Evolutionary conservation across 2,888 invertebrate species (phyloP), one percentile per base, ranked within the genome.

Genomic region (Nymphalis polychloros): DNA sequence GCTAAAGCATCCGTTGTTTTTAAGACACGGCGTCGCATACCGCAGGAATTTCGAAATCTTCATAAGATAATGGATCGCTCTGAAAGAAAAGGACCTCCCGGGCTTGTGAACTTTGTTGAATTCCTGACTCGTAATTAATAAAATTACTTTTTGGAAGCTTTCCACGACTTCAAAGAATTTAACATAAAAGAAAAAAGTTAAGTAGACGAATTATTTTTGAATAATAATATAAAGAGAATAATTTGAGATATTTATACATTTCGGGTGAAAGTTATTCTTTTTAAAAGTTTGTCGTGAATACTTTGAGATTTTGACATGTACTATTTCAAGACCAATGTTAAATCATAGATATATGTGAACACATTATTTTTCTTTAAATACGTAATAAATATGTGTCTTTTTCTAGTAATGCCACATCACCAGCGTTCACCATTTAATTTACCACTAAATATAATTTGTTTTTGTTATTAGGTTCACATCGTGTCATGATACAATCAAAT

Each of bases 61-160:
- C 90, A 89, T 91, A 90, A 92, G 92, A 92, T 92, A 92, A 92
- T 92, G 90, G 91, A 90, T 92, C 88, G 89, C 86, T 87, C 82
- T 81, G 84, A 86, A 90, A 90, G 89, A 91, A 90, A 92, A 88
- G 90, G 87, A 90, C 88, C 89, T 87, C 87, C 83, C 85, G 82
- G 84, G 83, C 88, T 85, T 81, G 88, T 35, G 88, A 91, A 91
- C 91, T 91, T 91, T 87, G 90, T 88, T 88, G 91, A 91, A 91
- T 92, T 92, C 90, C 86, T 91, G 91, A 90, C 92, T 91, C 88
- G 92, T 92, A 92, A 92, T 92, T 92, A 92, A 92, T 92, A 92
- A 92, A 92, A 92, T 92, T 92, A 92, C 92, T 91, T 92, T 91
- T 92, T 90, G 91, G 92, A 85, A 90, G 92, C 91, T 89, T 89